Evolutionary conservation across 2,113 vertebrate species (phyloP).

Genomic region (Chaetura pelagica): DNA sequence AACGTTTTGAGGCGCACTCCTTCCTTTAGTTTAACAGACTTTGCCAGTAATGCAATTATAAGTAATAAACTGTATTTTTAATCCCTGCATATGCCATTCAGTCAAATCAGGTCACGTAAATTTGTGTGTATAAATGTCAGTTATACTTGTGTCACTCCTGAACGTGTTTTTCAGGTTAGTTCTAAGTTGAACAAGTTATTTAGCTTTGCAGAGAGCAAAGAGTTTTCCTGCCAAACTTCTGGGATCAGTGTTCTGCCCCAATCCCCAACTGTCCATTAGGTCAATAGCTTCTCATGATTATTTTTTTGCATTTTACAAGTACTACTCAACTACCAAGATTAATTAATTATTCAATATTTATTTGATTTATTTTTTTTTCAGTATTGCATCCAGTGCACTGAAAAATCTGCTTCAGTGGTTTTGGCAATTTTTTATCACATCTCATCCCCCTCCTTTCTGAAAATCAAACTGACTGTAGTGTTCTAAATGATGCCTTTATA

Average conservation of each 20-base stretch:
- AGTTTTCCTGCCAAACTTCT: neutral
- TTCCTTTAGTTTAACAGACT: neutral
- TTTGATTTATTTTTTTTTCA: neutral
- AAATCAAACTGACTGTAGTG: neutral
- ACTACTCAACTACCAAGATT: neutral
- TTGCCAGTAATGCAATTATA: neutral
- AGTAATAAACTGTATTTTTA: neutral
- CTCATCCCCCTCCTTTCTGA: neutral
- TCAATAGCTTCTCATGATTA: neutral
- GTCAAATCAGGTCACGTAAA: neutral
- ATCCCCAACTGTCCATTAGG: neutral
- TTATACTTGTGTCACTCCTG: neutral
- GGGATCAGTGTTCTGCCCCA: neutral
- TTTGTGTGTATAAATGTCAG: rapidly evolving
- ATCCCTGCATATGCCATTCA: neutral
- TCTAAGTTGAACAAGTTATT: neutral
- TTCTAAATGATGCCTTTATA: neutral
- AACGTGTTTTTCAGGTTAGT: neutral
- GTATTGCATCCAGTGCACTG: neutral
- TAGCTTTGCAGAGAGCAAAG: neutral
- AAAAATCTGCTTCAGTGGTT: neutral
- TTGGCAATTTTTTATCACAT: neutral
- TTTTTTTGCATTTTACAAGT: neutral
- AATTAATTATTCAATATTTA: neutral
- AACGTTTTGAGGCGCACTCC: neutral